These are phyloP conservation scores for Rafetus swinhoei DNA, from an alignment of 2,113 vertebrate species.

Conservation along the genomic window DNA sequence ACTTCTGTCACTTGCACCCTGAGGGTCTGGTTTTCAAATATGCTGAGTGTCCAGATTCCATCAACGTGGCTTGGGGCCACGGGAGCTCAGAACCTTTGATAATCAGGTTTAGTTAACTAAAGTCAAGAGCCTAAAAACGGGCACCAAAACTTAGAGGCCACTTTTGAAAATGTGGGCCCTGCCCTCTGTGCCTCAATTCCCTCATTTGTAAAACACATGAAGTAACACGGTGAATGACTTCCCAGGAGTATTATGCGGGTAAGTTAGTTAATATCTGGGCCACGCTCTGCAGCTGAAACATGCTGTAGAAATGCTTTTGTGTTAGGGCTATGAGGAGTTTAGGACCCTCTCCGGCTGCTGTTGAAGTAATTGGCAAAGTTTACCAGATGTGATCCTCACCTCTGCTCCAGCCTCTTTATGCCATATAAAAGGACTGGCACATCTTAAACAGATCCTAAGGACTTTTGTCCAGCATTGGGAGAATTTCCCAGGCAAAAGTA, in stretches of 20 bases:
- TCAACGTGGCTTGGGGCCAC: neutral
- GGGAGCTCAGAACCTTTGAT: neutral
- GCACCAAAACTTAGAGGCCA: neutral
- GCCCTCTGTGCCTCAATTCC: neutral
- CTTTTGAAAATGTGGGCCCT: neutral
- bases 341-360: neutral
- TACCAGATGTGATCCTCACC: neutral
- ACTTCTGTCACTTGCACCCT: neutral
- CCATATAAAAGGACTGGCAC: neutral
- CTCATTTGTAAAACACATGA: neutral
- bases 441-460: neutral
- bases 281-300: neutral
- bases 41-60: neutral
- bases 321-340: too few species aligned
- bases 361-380: neutral
- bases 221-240: neutral
- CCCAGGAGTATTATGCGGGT: too few species aligned
- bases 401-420: neutral
- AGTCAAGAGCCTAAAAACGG: neutral
- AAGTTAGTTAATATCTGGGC: neutral
- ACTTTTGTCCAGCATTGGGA: too few species aligned
- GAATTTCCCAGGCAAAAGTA: too few species aligned
- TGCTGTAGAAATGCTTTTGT: neutral
- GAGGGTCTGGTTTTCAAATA: neutral
- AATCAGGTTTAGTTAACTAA: neutral